Conservation (phyloP, 2,888 invertebrate species). For the Choristoneura rosaceana region DNA sequence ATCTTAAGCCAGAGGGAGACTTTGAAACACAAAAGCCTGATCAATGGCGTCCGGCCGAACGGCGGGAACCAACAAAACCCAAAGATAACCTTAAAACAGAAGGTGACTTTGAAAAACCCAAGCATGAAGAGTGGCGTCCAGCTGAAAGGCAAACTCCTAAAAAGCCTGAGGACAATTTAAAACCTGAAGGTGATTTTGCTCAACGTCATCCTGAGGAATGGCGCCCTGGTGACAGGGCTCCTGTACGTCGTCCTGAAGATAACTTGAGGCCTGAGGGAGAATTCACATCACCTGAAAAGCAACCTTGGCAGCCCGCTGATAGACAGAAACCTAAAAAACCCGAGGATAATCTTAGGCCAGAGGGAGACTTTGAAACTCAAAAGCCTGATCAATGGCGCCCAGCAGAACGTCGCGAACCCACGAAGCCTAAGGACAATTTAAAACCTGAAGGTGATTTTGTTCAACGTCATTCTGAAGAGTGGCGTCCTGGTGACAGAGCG, state of each 20-base stretch:
- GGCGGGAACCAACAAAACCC: conserved; percentile 52
- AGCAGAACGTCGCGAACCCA: conserved; percentile 48
- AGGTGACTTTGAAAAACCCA: conserved; percentile 69
- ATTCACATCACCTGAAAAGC: conserved; percentile 47
- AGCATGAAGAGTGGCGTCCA: conserved; percentile 67
- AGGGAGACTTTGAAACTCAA: conserved; percentile 83
- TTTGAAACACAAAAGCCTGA: conserved; percentile 71
- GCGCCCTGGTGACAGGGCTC: conserved; percentile 78
- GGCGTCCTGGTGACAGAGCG: conserved; percentile 51
- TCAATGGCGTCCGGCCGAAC: conserved; percentile 81
- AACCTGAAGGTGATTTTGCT: conserved; percentile 83
- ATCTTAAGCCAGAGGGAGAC: conserved; percentile 83
- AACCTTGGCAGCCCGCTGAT: conserved; percentile 68
- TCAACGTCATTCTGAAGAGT: conserved; percentile 60
- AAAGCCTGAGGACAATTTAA: conserved; percentile 85
- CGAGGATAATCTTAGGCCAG: conserved; percentile 77
- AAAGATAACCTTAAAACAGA: conserved; percentile 82
- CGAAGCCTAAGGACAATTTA: conserved; percentile 79
- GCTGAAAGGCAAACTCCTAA: conserved; percentile 76
- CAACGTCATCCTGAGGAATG: conserved; percentile 64
- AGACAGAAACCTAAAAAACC: conserved; percentile 80
- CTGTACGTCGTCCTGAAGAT: conserved; percentile 67
- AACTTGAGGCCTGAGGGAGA: too few relatives aligned
- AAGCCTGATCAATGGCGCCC: conserved; percentile 59
- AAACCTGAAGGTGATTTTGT: conserved; percentile 84